Conservation (phyloP, 2,797 vertebrate species). For the Xyrichtys novacula region DNA sequence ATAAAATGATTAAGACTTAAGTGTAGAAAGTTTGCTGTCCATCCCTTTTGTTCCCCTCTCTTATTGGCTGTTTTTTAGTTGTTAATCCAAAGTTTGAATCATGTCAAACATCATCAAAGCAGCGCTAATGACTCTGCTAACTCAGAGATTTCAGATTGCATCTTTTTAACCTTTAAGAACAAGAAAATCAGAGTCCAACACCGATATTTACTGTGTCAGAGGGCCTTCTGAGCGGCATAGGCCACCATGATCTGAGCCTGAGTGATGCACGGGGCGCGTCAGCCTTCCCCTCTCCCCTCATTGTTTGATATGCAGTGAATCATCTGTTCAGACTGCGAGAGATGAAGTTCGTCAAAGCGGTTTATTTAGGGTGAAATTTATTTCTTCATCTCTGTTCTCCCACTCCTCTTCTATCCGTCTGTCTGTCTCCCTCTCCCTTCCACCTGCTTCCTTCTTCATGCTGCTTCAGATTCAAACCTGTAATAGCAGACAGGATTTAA, state of each 20-base stretch:
- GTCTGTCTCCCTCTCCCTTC: not conserved
- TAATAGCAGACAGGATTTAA: conserved; percentile 54
- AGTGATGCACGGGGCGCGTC: conserved; percentile 46
- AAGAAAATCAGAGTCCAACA: too few relatives aligned
- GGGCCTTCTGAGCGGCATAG: conserved; percentile 20
- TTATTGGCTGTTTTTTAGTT: too few relatives aligned
- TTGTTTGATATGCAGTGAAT: conserved; percentile 55
- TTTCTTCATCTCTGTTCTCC: conserved; percentile 26
- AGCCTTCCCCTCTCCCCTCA: conserved; percentile 30
- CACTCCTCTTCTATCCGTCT: not conserved
- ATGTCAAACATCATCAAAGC: too few relatives aligned
- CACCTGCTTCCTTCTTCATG: conserved; percentile 41
- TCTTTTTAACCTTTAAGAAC: too few relatives aligned
- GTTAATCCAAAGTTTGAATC: too few relatives aligned
- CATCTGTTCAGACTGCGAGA: conserved; percentile 32
- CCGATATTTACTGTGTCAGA: not conserved
- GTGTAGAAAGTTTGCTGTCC: too few relatives aligned
- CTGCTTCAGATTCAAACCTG: conserved; percentile 50
- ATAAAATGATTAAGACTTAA: too few relatives aligned
- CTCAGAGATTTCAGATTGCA: too few relatives aligned
- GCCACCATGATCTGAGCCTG: conserved; percentile 33
- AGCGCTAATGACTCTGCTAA: too few relatives aligned
- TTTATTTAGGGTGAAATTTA: conserved; percentile 62
- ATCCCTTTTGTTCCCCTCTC: too few relatives aligned
- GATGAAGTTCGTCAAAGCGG: conserved; percentile 61